phyloP scores from a whole-genome alignment of 2,113 vertebrate species.

The Calyptomena viridis region DNA sequence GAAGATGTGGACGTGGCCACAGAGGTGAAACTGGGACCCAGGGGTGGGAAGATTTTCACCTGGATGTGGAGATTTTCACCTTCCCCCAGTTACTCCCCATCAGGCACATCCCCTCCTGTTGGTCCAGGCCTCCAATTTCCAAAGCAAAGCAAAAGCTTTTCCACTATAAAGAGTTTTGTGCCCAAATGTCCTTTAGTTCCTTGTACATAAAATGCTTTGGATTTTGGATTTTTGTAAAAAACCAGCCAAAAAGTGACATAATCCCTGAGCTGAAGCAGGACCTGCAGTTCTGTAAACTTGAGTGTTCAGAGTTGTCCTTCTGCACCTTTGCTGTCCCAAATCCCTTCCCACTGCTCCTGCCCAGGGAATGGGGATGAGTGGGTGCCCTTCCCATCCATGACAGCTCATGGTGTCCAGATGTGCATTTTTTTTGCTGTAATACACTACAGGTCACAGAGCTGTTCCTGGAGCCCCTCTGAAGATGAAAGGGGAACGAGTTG shows the following conservation, averaged over 20 bases:
- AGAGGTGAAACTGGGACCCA: neutral
- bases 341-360: neutral
- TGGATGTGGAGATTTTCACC: neutral
- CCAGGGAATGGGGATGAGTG: neutral
- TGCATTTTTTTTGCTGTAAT: conserved; percentile 35
- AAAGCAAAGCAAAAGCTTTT: neutral
- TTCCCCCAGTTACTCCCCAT: neutral
- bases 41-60: neutral
- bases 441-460: conserved; percentile 34
- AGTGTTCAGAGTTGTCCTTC: neutral
- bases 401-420: conserved; percentile 55
- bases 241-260: neutral
- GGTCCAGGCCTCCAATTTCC: neutral
- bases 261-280: neutral
- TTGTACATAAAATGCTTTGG: neutral
- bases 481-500: conserved; percentile 51
- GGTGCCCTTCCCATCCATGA: neutral
- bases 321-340: neutral
- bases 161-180: neutral
- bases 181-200: neutral
- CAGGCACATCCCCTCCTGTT: neutral
- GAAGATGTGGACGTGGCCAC: neutral
- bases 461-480: conserved; percentile 51
- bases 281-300: neutral
- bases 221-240: neutral